Evolutionary conservation across 1,140 invertebrate genomes (phyloP).

Genomic region (Atta colombica): DNA sequence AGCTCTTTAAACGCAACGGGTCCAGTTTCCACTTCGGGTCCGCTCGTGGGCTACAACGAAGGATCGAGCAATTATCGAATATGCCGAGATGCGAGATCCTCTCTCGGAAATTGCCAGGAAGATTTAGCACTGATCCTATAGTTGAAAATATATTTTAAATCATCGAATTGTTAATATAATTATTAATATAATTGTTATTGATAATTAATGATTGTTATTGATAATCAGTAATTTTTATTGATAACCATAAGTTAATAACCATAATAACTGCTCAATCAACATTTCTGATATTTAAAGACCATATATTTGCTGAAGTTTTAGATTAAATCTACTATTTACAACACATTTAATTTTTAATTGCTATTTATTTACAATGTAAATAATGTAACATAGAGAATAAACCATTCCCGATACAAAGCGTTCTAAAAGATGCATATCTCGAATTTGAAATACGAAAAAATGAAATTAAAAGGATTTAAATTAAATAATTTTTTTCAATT

Average conservation of each 20-base stretch:
- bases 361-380: not conserved
- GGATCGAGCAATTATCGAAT: constrained; percentile 29
- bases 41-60: constrained; percentile 40
- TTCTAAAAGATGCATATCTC: not conserved
- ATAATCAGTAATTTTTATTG: not conserved
- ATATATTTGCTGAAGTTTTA: not conserved
- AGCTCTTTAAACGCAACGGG: constrained; percentile 57
- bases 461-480: constrained; percentile 1
- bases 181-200: not conserved
- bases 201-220: not conserved
- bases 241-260: too few relatives aligned
- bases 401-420: not conserved
- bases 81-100: constrained; percentile 1
- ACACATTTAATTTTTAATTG: not conserved
- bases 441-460: not conserved
- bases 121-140: not conserved
- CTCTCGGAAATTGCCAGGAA: not conserved
- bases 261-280: not conserved
- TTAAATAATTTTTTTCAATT: not conserved
- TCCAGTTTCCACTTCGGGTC: constrained; percentile 65
- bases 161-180: not conserved
- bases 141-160: not conserved
- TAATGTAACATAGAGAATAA: not conserved
- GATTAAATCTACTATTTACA: not conserved
- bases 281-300: not conserved